A percentile compares a stretch with the other conserved stretches of the same genome.
Evolutionary conservation across 2,888 invertebrate genomes (phyloP).

Genomic region (Lithosia quadra): DNA sequence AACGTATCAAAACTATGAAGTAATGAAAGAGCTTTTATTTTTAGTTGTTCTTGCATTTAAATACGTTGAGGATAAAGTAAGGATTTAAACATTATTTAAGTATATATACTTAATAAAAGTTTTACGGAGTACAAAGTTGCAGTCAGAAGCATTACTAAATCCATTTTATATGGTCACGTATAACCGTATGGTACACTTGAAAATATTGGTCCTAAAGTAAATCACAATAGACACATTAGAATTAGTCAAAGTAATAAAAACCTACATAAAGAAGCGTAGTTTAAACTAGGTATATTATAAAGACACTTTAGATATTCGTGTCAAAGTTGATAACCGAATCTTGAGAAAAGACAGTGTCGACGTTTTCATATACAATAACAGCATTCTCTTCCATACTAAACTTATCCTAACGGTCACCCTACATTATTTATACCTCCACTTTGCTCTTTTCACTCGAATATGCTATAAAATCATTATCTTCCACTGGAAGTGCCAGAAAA

Average conservation of each 20-base stretch:
- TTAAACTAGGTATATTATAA: neutral
- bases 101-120: slow-evolving; percentile 3
- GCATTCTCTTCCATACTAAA: neutral
- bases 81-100: too few relatives aligned
- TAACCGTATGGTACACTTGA: neutral
- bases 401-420: neutral
- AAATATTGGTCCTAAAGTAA: neutral
- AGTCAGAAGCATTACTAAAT: slow-evolving; percentile 1
- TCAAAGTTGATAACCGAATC: neutral
- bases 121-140: neutral
- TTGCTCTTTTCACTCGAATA: neutral
- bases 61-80: neutral
- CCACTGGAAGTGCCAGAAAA: too few relatives aligned
- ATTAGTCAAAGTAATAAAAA: slow-evolving; percentile 11
- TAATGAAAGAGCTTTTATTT: slow-evolving; percentile 13
- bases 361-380: neutral
- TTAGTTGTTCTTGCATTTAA: neutral
- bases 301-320: neutral
- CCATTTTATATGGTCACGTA: slow-evolving; percentile 9
- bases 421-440: neutral
- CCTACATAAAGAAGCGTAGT: neutral
- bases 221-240: slow-evolving; percentile 13
- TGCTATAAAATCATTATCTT: neutral
- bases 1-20: neutral
- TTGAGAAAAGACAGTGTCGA: too few relatives aligned